Evolutionary conservation across 1,140 invertebrate species (phyloP).

Genomic region (Spodoptera litura): DNA sequence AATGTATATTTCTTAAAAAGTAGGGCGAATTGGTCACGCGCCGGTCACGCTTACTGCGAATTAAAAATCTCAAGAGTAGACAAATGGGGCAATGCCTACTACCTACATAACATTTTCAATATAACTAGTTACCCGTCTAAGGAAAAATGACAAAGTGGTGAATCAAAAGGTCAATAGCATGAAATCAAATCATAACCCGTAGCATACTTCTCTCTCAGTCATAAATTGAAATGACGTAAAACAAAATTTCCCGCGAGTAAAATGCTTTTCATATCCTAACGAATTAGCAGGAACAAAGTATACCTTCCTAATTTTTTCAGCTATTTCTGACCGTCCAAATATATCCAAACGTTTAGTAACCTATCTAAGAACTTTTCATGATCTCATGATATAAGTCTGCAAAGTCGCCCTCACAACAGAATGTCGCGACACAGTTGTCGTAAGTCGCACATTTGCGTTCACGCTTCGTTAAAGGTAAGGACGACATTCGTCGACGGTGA

Average conservation of each 20-base stretch:
- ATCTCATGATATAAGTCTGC: neutral
- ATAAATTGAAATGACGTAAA: too few relatives aligned
- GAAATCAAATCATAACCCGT: too few relatives aligned
- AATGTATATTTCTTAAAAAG: slow-evolving; percentile 12
- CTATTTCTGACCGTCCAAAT: too few relatives aligned
- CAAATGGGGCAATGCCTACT: neutral
- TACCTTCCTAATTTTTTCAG: too few relatives aligned
- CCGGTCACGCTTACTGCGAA: neutral
- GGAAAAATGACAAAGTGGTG: neutral
- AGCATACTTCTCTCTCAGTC: too few relatives aligned
- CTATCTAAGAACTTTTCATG: neutral
- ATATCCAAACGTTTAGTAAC: too few relatives aligned
- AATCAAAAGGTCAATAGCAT: too few relatives aligned
- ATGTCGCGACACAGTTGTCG: neutral
- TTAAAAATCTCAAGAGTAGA: neutral
- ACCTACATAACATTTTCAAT: neutral
- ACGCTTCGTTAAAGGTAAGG: slow-evolving; percentile 45
- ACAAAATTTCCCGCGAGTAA: too few relatives aligned
- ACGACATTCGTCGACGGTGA: slow-evolving; percentile 42
- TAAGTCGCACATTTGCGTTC: slow-evolving; percentile 28
- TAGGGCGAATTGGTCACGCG: neutral
- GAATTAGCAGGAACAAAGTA: too few relatives aligned
- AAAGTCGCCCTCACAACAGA: neutral
- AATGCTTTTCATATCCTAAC: too few relatives aligned
- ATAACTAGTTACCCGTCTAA: neutral